Evolutionary conservation across 53 echinoderm and acorn worm species (phyloP).

Genomic region (Patiria pectinifera): DNA sequence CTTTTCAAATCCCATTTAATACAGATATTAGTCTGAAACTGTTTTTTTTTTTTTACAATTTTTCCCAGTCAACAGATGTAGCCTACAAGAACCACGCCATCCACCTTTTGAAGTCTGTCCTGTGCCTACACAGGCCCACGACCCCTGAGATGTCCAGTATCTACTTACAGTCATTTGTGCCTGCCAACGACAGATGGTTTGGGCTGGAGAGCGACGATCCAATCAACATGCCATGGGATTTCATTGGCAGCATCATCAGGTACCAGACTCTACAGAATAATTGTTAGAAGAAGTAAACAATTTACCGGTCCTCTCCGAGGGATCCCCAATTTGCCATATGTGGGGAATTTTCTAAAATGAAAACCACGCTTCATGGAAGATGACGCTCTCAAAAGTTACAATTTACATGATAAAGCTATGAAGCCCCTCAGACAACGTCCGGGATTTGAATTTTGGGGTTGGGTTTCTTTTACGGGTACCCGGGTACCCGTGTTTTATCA

Average conservation of each 20-base stretch:
- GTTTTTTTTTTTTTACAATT: background rate
- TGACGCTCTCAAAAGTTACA: no score
- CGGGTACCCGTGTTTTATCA: no score
- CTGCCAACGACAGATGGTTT: conserved; percentile 19
- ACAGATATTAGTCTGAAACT: background rate
- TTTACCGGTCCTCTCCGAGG: no score
- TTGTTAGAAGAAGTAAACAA: background rate
- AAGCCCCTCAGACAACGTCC: no score
- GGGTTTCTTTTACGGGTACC: no score
- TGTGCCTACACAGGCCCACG: conserved; percentile 85
- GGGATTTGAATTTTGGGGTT: no score
- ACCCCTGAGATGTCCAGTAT: conserved; percentile 58
- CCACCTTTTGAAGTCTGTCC: conserved; percentile 71
- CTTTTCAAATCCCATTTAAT: background rate
- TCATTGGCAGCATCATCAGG: conserved; percentile 80
- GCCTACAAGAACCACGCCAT: conserved; percentile 38
- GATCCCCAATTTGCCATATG: no score
- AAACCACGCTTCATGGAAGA: no score
- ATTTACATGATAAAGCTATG: no score
- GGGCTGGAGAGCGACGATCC: conserved; percentile 46
- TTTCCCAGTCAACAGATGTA: conserved; percentile 17
- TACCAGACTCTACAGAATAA: conserved; percentile 43
- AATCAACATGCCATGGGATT: conserved; percentile 71
- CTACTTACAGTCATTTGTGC: conserved; percentile 80
- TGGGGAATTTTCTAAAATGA: background rate